A percentile compares a stretch with the other conserved stretches of the same genome.
Conservation (phyloP, 2,113 vertebrate genomes). For the Oryzias melastigma region DNA sequence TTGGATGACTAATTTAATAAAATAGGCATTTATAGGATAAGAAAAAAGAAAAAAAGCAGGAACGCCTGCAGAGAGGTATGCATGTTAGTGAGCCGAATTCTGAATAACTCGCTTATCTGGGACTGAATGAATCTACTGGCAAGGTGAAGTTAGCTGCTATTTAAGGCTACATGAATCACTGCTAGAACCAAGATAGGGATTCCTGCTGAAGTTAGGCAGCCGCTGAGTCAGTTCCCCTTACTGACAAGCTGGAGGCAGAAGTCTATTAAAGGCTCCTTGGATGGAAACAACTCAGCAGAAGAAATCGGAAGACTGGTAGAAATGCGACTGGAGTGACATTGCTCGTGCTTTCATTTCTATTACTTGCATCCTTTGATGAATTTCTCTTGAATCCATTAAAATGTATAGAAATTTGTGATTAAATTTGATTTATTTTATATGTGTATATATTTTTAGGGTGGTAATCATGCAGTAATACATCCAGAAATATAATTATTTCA, state of each 20-base stretch:
- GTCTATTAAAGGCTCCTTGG: constrained; percentile 56
- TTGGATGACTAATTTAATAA: constrained; percentile 10
- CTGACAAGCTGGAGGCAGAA: constrained; percentile 39
- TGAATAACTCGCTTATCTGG: constrained; percentile 31
- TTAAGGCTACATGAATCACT: constrained; percentile 42
- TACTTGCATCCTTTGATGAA: too few relatives aligned
- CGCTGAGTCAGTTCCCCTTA: constrained; percentile 53
- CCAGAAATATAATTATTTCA: too few relatives aligned
- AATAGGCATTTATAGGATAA: constrained; percentile 9
- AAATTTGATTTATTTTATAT: too few relatives aligned
- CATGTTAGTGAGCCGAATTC: constrained; percentile 42
- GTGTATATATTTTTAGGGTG: too few relatives aligned
- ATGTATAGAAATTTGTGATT: too few relatives aligned
- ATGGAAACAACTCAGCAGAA: constrained; percentile 37
- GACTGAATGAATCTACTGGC: constrained; percentile 36
- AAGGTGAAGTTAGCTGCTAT: constrained; percentile 7
- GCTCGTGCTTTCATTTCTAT: constrained; percentile 5
- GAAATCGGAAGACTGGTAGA: constrained; percentile 33
- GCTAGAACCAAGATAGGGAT: constrained; percentile 13
- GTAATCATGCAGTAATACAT: too few relatives aligned
- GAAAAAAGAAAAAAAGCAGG: constrained; percentile 4
- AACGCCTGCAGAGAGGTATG: constrained; percentile 14
- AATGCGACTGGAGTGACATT: constrained; percentile 19
- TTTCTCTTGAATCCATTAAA: too few relatives aligned
- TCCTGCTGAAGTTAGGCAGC: constrained; percentile 27